These are phyloP conservation scores for Azorinus chamasolen DNA, from an alignment of 2,888 invertebrate genomes.

Conservation along the genomic window DNA sequence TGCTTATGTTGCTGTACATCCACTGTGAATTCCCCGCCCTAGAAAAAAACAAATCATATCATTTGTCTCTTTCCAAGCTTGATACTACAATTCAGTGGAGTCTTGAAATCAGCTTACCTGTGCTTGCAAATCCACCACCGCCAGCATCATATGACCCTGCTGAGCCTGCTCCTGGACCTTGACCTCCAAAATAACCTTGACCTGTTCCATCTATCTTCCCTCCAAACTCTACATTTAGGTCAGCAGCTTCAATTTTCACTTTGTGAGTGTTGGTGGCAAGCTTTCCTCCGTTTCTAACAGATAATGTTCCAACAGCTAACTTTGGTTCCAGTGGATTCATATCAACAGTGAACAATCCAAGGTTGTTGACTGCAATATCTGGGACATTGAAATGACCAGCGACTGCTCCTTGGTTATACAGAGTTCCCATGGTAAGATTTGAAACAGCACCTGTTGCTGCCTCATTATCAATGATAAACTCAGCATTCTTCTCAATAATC, in stretches of 20 bases:
- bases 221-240: slow-evolving; percentile 66
- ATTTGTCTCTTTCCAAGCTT: no score
- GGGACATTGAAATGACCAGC: slow-evolving; percentile 63
- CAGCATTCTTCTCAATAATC: slow-evolving; percentile 71
- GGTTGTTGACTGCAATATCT: slow-evolving; percentile 67
- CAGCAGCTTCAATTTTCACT: slow-evolving; percentile 43
- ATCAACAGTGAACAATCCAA: slow-evolving; percentile 64
- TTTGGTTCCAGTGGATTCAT: slow-evolving; percentile 58
- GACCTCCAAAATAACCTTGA: slow-evolving; percentile 56
- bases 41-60: no score
- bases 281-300: slow-evolving; percentile 70
- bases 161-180: slow-evolving; percentile 67
- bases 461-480: slow-evolving; percentile 63
- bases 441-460: slow-evolving; percentile 62
- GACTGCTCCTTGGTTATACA: slow-evolving; percentile 32
- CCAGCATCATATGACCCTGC: slow-evolving; percentile 49
- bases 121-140: slow-evolving; percentile 70
- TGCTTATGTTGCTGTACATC: no score
- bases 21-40: no score
- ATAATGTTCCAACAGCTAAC: slow-evolving; percentile 49
- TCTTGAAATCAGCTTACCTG: no score
- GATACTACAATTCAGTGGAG: no score
- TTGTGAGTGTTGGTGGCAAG: slow-evolving; percentile 47
- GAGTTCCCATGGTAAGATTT: slow-evolving; percentile 41
- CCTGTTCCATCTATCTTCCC: slow-evolving; percentile 68